Percentiles rank a stretch among this genome's conserved stretches.
phyloP scores from a whole-genome alignment of 2,888 invertebrate genomes.

The Agriopis aurantiaria region DNA sequence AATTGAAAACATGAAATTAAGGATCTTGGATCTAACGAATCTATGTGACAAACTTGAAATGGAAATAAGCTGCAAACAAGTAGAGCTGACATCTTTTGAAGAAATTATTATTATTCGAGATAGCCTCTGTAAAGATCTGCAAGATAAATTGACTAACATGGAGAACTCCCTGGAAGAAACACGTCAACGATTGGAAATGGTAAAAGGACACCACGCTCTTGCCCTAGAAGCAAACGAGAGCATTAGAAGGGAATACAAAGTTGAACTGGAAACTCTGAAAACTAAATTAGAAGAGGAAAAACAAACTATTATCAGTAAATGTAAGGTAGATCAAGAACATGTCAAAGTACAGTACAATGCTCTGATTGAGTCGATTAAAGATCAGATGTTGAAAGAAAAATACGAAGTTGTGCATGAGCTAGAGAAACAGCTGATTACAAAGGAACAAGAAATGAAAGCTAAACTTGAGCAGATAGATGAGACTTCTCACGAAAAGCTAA shows the following conservation, averaged over 20 bases:
- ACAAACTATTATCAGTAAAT: conserved; percentile 68
- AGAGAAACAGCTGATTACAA: conserved; percentile 64
- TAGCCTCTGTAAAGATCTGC: conserved; percentile 78
- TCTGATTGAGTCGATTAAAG: conserved; percentile 68
- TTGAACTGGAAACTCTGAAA: conserved; percentile 77
- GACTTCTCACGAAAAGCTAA: conserved; percentile 76
- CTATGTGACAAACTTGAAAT: conserved; percentile 73
- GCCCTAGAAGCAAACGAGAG: conserved; percentile 84
- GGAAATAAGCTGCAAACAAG: conserved; percentile 75
- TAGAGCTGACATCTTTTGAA: conserved; percentile 75
- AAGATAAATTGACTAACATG: conserved; percentile 72
- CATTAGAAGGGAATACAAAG: conserved; percentile 80
- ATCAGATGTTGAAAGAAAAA: conserved; percentile 71
- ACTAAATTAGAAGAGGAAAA: conserved; percentile 80
- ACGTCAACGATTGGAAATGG: conserved; percentile 80
- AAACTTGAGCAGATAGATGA: conserved; percentile 81
- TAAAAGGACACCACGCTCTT: conserved; percentile 81
- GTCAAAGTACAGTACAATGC: conserved; percentile 70
- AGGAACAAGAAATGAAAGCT: conserved; percentile 78
- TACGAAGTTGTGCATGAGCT: conserved; percentile 69
- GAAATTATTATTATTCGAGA: conserved; percentile 79
- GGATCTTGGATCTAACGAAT: conserved; percentile 66
- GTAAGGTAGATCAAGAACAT: conserved; percentile 72
- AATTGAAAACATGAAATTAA: conserved; percentile 60
- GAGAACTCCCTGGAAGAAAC: conserved; percentile 74